phyloP scores from a whole-genome alignment of 1,140 invertebrate genomes.

The Drosophila aff. region DNA sequence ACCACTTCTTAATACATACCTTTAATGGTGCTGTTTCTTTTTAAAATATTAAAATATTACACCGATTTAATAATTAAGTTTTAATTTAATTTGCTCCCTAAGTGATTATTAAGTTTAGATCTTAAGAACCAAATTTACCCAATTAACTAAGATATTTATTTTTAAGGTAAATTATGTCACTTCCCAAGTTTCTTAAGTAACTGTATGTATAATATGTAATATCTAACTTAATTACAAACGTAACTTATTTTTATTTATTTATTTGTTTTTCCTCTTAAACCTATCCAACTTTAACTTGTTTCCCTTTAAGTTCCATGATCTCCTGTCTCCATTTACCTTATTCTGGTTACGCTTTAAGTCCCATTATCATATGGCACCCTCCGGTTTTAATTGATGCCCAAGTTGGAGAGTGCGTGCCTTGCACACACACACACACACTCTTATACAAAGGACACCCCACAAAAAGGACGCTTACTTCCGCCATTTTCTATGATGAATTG shows the following conservation, averaged over 20 bases:
- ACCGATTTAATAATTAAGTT: not conserved
- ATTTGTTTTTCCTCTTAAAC: not conserved
- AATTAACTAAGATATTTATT: not conserved
- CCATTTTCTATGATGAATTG: slow-evolving; percentile 85
- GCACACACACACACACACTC: slow-evolving; percentile 33
- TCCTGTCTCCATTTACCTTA: not conserved
- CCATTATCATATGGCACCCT: slow-evolving; percentile 35
- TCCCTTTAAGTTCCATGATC: not conserved
- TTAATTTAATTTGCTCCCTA: not conserved
- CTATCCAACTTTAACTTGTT: not conserved
- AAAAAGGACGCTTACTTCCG: slow-evolving; percentile 77
- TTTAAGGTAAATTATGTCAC: not conserved
- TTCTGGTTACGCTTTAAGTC: slow-evolving; percentile 5
- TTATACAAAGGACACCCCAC: slow-evolving; percentile 37
- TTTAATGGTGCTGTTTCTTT: not conserved
- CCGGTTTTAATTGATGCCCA: slow-evolving; percentile 57
- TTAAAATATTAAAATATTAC: not conserved
- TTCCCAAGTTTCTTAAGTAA: not conserved
- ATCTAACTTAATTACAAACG: rapidly evolving
- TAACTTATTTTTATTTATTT: not conserved
- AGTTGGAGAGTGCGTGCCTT: slow-evolving; percentile 27
- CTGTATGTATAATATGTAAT: not conserved
- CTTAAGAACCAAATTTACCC: too few relatives aligned
- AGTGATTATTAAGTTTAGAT: too few relatives aligned
- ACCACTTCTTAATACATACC: not conserved